Conservation (phyloP, 2,797 vertebrate species). For the Antennarius maculatus region DNA sequence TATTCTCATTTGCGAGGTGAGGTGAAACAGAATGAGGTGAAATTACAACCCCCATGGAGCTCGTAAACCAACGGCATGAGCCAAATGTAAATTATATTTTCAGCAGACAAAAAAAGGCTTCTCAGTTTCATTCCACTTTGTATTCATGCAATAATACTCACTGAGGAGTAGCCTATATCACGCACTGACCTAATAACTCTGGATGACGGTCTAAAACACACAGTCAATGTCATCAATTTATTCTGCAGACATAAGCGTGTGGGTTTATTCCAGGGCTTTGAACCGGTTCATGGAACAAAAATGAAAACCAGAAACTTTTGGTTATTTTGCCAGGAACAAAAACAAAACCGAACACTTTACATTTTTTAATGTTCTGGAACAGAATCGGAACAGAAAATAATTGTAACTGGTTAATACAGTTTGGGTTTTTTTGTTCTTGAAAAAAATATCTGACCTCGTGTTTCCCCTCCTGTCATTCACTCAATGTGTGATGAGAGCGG, state of each 20-base stretch:
- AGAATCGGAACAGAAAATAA: no score
- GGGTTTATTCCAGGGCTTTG: not conserved
- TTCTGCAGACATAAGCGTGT: constrained; percentile 27
- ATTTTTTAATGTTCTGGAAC: no score
- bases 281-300: no score
- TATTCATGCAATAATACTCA: constrained; percentile 16
- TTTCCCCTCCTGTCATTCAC: no score
- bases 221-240: not conserved
- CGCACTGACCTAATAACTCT: constrained; percentile 17
- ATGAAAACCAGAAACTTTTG: no score
- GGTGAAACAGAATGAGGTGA: constrained; percentile 6
- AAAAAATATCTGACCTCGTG: no score
- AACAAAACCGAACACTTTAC: no score
- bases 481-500: no score
- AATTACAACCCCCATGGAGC: constrained; percentile 39
- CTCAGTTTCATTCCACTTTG: not conserved
- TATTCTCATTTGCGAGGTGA: constrained; percentile 15
- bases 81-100: constrained; percentile 24
- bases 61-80: constrained; percentile 24
- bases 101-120: constrained; percentile 33
- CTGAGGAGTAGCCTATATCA: not conserved
- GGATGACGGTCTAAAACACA: not conserved
- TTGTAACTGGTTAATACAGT: no score
- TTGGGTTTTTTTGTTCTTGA: no score
- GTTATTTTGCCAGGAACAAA: no score